These are phyloP conservation scores for Sarcophaga rosellei DNA, from an alignment of 2,888 invertebrate genomes.

Conservation along the genomic window DNA sequence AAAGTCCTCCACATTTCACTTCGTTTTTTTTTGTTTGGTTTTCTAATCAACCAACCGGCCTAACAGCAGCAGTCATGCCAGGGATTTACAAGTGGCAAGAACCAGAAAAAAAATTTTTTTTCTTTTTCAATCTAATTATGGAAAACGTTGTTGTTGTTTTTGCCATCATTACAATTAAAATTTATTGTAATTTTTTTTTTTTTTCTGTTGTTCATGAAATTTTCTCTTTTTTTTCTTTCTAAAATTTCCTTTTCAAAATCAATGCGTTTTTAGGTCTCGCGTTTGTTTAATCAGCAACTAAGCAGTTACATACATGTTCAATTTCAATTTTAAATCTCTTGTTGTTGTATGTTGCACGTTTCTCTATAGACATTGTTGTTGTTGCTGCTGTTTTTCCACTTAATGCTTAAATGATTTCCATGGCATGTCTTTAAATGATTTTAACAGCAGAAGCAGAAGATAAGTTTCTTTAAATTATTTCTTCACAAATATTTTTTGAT, in stretches of 20 bases:
- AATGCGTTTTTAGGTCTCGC: constrained; percentile 46
- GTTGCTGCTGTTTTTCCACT: constrained; percentile 24
- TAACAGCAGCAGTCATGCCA: too few species aligned
- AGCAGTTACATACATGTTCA: too few species aligned
- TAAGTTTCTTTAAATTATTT: constrained; percentile 37
- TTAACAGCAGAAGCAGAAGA: constrained; percentile 32
- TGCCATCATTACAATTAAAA: too few species aligned
- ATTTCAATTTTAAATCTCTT: constrained; percentile 11
- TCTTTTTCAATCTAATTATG: too few species aligned
- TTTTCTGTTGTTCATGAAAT: background rate
- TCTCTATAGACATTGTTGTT: constrained; percentile 22
- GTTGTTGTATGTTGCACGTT: background rate
- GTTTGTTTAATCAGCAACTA: background rate
- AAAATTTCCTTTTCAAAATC: constrained; percentile 60
- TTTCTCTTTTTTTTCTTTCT: background rate
- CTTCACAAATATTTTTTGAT: background rate
- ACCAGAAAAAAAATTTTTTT: too few species aligned
- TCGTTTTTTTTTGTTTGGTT: too few species aligned
- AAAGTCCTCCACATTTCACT: too few species aligned
- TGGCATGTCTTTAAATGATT: constrained; percentile 40
- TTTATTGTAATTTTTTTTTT: too few species aligned
- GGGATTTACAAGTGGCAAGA: too few species aligned
- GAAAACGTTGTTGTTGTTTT: too few species aligned
- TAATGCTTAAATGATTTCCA: constrained; percentile 58
- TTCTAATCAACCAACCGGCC: too few species aligned